Conservation (phyloP, 2,113 vertebrate species). For the Protomyctophum bolini region DNA sequence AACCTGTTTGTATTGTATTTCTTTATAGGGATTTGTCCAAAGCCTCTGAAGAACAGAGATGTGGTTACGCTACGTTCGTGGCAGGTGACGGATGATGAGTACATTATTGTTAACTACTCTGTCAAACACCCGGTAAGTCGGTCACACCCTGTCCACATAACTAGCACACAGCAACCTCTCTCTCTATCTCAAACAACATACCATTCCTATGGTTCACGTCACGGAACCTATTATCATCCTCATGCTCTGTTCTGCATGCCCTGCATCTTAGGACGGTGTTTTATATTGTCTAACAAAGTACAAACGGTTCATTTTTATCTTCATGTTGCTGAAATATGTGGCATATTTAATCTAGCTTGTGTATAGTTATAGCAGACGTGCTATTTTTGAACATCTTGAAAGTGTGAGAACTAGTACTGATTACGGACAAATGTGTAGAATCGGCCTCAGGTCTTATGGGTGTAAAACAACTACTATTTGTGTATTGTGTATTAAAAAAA, state of each 20-base stretch:
- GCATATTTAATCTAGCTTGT: neutral
- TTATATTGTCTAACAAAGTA: no score
- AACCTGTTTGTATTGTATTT: neutral
- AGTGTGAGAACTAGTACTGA: no score
- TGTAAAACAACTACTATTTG: no score
- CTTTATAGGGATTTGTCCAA: conserved; percentile 75
- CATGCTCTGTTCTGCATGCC: neutral
- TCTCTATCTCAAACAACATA: neutral
- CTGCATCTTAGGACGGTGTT: neutral
- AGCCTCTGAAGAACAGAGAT: conserved; percentile 76
- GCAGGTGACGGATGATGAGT: conserved; percentile 73
- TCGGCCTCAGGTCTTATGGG: no score
- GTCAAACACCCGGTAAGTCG: conserved; percentile 79
- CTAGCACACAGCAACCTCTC: neutral
- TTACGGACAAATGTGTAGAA: no score
- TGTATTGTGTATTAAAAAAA: no score
- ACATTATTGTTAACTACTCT: conserved; percentile 80
- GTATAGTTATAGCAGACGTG: neutral
- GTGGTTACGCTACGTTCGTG: conserved; percentile 78
- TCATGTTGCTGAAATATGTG: no score
- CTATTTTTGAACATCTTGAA: no score
- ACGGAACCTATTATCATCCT: neutral
- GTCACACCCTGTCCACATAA: conserved; percentile 10
- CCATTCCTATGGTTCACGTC: neutral
- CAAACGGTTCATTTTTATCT: no score